Evolutionary conservation across 2,797 vertebrate species (phyloP), one percentile per base, ranked within the genome.

Genomic region (Masticophis lateralis): DNA sequence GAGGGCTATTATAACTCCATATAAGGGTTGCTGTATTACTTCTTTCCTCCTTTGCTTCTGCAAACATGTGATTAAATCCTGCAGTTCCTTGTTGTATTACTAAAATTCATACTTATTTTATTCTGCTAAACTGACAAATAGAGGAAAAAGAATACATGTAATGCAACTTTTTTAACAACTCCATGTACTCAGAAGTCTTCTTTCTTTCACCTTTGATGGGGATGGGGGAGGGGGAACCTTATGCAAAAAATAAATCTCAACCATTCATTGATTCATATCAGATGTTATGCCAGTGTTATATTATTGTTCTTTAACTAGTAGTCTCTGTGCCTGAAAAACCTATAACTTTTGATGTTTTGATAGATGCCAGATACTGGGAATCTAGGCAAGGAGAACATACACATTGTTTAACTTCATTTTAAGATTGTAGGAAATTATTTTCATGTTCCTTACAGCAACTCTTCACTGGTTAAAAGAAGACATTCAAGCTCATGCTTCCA

Each of bases 21-120:
- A 79, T 83, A 11, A 60, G 88, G 59, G 91, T 60, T 93, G 32
- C 83, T 83, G 90, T 43, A 94, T 91, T 93, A 91, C 94, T 95
- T 55, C 87, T 91, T 96, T 89, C 90, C 79, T 91, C 25, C 86
- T 87, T 83, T 95, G 69, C 53, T 91, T 93, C 91, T 96, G 37
- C 94, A 96, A 96, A 94, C 12, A 87, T 18, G 10, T 56, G 43
- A 88, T 43, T 87, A 86, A 32, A 94, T 7, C 27, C 43, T 91
- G 94, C 94, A 92, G 92, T 53, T 47, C 1, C 87, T 12, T 22
- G 59, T 86, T 93, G 87, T 63, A 20, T 57, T 28, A 32, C n/a
- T 43, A 12, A 90, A 92, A 14, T 53, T 28, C 9, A 43, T 37
- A 47, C 74, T 25, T 83, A 74, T 74, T 74, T 83, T 83, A 25